Percentiles rank a stretch among this genome's conserved stretches.
Conservation (phyloP, 1,140 invertebrate species). For the Dendroctonus ponderosae region DNA sequence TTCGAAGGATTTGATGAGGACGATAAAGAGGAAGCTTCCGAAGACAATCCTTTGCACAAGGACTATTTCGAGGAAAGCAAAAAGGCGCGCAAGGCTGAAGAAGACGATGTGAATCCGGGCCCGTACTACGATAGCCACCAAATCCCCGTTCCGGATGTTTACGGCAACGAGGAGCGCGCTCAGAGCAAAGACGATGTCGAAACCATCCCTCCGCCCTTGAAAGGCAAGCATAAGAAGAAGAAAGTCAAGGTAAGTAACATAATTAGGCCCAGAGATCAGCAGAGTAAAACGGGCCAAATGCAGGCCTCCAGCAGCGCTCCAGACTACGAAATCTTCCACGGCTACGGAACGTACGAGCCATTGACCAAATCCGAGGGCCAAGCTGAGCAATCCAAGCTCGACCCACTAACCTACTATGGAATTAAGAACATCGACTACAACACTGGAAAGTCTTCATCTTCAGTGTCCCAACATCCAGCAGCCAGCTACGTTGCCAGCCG, state of each 20-base stretch:
- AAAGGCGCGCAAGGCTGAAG: slow-evolving; percentile 22
- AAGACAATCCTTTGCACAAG: slow-evolving; percentile 7
- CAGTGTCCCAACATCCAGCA: slow-evolving; percentile 36
- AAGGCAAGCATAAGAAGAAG: slow-evolving; percentile 15
- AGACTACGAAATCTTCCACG: neutral
- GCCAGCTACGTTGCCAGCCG: slow-evolving; percentile 28
- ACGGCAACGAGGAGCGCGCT: slow-evolving; percentile 19
- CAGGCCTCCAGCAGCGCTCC: too few relatives aligned
- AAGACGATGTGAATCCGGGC: slow-evolving; percentile 7
- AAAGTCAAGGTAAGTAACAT: slow-evolving; percentile 24
- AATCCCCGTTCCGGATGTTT: slow-evolving; percentile 15
- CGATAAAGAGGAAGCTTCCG: slow-evolving; percentile 15
- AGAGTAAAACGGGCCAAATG: too few relatives aligned
- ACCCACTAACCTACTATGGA: slow-evolving; percentile 13
- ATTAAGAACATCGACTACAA: slow-evolving; percentile 37
- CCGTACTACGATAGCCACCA: slow-evolving; percentile 30
- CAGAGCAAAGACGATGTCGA: slow-evolving; percentile 27
- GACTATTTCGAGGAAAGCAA: slow-evolving; percentile 38
- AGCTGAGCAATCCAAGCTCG: slow-evolving; percentile 25
- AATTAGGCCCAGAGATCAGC: neutral
- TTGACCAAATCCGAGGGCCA: slow-evolving; percentile 12
- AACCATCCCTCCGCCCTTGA: slow-evolving; percentile 13
- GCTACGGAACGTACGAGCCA: neutral
- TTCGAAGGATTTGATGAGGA: neutral
- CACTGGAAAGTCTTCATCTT: slow-evolving; percentile 40